phyloP scores from a whole-genome alignment of 2,888 invertebrate species.

The Podotricha telesiphe region DNA sequence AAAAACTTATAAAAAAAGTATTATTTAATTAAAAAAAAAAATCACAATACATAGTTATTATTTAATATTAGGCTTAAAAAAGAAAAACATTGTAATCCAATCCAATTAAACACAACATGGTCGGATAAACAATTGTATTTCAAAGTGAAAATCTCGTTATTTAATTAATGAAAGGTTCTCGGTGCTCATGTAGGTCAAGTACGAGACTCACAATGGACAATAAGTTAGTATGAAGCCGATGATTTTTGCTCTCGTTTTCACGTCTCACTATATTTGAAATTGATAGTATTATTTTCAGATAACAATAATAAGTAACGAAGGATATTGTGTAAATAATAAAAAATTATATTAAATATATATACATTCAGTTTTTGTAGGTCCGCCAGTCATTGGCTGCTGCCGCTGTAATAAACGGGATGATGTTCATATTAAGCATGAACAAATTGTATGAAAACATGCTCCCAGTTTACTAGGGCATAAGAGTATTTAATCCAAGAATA shows the following conservation, averaged over 20 bases:
- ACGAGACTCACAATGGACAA: constrained; percentile 28
- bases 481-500: too few species aligned
- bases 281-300: too few species aligned
- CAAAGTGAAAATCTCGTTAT: constrained; percentile 22
- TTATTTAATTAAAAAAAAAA: not conserved
- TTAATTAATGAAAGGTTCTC: constrained; percentile 30
- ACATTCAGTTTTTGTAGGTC: too few species aligned
- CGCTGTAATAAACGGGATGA: too few species aligned
- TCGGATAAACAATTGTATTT: constrained; percentile 15
- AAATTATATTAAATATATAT: too few species aligned
- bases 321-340: too few species aligned
- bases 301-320: too few species aligned
- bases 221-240: constrained; percentile 19
- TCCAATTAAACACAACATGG: constrained; percentile 26
- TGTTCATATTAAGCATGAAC: too few species aligned
- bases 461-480: too few species aligned
- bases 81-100: constrained; percentile 12
- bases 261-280: not conserved
- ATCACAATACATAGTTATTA: not conserved
- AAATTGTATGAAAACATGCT: too few species aligned
- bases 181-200: constrained; percentile 30
- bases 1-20: too few species aligned
- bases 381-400: too few species aligned
- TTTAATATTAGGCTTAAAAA: not conserved
- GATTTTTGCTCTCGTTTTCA: constrained; percentile 22